Percentiles rank a stretch among this genome's conserved stretches.
Conservation (phyloP, 1,140 invertebrate species). For the Eulimnadia texana region DNA sequence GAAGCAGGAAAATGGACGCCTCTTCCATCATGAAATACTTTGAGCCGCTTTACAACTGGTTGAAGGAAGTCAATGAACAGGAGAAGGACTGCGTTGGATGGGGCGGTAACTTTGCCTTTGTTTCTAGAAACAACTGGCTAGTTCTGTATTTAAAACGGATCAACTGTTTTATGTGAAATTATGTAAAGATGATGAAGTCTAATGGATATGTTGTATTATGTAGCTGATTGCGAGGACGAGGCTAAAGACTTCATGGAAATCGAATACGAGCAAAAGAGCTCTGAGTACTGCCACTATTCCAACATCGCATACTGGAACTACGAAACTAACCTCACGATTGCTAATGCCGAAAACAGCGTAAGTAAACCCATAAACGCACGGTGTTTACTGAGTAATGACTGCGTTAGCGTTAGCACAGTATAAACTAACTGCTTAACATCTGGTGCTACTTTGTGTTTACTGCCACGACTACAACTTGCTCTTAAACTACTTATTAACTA, state of each 20-base stretch:
- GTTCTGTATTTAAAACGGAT: no score
- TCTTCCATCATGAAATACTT: constrained; percentile 26
- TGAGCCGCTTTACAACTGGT: constrained; percentile 19
- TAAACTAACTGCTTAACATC: no score
- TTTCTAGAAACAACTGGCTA: no score
- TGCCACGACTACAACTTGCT: no score
- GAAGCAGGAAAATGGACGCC: constrained; percentile 27
- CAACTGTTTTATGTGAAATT: no score
- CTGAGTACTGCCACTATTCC: constrained; percentile 17
- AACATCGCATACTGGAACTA: constrained; percentile 20
- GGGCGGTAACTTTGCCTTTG: constrained; percentile 12
- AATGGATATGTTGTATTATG: neutral
- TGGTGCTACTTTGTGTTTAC: no score
- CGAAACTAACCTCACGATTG: constrained; percentile 19
- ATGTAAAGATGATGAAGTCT: no score
- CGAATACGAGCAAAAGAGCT: constrained; percentile 18
- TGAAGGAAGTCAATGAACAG: constrained; percentile 17
- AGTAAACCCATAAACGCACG: neutral
- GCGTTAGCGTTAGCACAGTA: no score
- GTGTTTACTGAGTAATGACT: no score
- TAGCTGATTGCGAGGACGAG: constrained; percentile 17
- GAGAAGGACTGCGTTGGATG: constrained; percentile 21
- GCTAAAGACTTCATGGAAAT: constrained; percentile 18
- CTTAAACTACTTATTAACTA: no score
- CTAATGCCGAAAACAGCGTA: constrained; percentile 18